Evolutionary conservation across 2,888 invertebrate species (phyloP).

Genomic region (Anthophora plumipes): DNA sequence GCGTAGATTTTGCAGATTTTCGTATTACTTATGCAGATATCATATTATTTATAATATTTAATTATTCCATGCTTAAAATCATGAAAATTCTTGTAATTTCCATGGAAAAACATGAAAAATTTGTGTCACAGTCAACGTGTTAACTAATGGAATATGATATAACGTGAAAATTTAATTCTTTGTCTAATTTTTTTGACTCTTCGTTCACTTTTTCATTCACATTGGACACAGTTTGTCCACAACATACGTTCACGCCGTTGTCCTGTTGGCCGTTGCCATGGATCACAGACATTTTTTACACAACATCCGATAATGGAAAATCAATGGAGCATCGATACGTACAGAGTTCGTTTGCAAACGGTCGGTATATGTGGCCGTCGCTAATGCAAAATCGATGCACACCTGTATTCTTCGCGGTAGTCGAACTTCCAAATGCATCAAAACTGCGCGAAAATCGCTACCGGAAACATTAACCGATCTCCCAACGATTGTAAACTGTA

Average conservation of each 20-base stretch:
- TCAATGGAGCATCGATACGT: conserved; percentile 48
- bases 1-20: too few relatives aligned
- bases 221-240: too few relatives aligned
- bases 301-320: conserved; percentile 45
- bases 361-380: conserved; percentile 32
- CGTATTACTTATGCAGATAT: too few relatives aligned
- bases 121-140: too few relatives aligned
- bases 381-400: conserved; percentile 47
- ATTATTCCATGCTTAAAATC: too few relatives aligned
- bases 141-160: too few relatives aligned
- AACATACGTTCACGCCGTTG: neutral
- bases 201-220: too few relatives aligned
- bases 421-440: conserved; percentile 17
- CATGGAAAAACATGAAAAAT: too few relatives aligned
- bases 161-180: too few relatives aligned
- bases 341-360: conserved; percentile 25
- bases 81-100: too few relatives aligned
- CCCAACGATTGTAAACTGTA: conserved; percentile 15
- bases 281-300: conserved; percentile 30
- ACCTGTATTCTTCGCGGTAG: conserved; percentile 10
- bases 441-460: neutral
- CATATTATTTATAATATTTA: too few relatives aligned
- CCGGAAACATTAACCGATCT: neutral
- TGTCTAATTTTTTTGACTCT: neutral
- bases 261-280: neutral